phyloP scores from a whole-genome alignment of 2,888 invertebrate species.

The Vanessa cardui region DNA sequence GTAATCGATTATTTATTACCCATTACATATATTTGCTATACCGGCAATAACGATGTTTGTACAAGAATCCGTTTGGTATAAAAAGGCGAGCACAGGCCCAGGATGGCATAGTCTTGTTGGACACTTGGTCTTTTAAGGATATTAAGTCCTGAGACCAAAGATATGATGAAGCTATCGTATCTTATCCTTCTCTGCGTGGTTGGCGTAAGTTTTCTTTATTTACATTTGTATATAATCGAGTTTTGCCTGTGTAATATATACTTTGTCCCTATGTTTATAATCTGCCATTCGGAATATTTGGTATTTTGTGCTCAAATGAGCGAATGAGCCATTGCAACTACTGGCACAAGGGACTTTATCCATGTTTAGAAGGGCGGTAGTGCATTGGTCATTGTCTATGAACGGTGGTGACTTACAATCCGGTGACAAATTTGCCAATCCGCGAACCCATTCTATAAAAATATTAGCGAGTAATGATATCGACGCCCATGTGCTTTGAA shows the following conservation, averaged over 20 bases:
- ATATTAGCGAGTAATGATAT: too few relatives aligned
- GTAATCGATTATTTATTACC: constrained; percentile 40
- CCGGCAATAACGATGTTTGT: constrained; percentile 28
- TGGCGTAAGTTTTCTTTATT: constrained; percentile 20
- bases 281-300: too few relatives aligned
- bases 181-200: constrained; percentile 13
- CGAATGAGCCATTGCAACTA: too few relatives aligned
- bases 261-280: too few relatives aligned
- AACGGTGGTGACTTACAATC: too few relatives aligned
- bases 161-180: constrained; percentile 23
- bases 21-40: constrained; percentile 33
- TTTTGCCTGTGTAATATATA: background rate
- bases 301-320: too few relatives aligned
- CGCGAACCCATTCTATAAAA: too few relatives aligned
- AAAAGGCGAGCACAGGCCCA: background rate
- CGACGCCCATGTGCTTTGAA: too few relatives aligned
- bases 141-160: constrained; percentile 29
- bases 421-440: too few relatives aligned
- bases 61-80: constrained; percentile 20
- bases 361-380: too few relatives aligned
- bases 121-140: constrained; percentile 30
- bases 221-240: background rate
- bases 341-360: too few relatives aligned
- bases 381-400: too few relatives aligned
- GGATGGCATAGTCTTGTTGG: constrained; percentile 15